These are phyloP conservation scores for Cephus cinctus DNA, from an alignment of 1,140 invertebrate species.

Conservation along the genomic window DNA sequence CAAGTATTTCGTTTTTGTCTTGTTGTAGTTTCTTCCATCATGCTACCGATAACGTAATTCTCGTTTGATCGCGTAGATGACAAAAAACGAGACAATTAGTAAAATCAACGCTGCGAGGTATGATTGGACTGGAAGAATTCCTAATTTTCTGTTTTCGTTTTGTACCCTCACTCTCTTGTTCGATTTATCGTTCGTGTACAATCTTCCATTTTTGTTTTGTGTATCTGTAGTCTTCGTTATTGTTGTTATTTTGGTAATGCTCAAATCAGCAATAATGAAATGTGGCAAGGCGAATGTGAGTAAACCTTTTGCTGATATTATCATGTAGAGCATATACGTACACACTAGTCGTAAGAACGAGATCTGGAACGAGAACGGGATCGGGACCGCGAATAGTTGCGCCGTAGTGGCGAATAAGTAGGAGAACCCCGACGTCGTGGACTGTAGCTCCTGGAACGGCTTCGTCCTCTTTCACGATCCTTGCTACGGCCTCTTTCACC, in stretches of 20 bases:
- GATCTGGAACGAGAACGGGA: conserved; percentile 66
- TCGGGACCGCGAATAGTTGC: conserved; percentile 77
- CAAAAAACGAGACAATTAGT: too few relatives aligned
- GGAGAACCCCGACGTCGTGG: conserved; percentile 80
- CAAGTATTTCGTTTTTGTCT: too few relatives aligned
- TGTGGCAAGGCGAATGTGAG: conserved; percentile 33
- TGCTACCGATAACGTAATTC: too few relatives aligned
- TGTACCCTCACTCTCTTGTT: too few relatives aligned
- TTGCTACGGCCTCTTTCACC: conserved; percentile 66
- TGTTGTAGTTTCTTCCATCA: too few relatives aligned
- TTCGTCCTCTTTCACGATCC: conserved; percentile 56
- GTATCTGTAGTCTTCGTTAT: too few relatives aligned
- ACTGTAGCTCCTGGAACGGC: conserved; percentile 79
- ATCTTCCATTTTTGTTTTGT: too few relatives aligned
- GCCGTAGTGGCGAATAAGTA: conserved; percentile 81
- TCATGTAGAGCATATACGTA: conserved; percentile 50
- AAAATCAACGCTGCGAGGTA: too few relatives aligned
- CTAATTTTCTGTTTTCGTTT: too few relatives aligned
- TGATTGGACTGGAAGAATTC: too few relatives aligned
- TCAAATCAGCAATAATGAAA: conserved; percentile 36
- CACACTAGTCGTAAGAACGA: conserved; percentile 56
- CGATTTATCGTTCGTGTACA: too few relatives aligned
- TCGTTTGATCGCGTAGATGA: too few relatives aligned
- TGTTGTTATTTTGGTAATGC: conserved; percentile 21
- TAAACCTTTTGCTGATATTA: conserved; percentile 37